These are phyloP conservation scores for Dexiosoma caninum DNA, from an alignment of 2,888 invertebrate species.

Conservation along the genomic window DNA sequence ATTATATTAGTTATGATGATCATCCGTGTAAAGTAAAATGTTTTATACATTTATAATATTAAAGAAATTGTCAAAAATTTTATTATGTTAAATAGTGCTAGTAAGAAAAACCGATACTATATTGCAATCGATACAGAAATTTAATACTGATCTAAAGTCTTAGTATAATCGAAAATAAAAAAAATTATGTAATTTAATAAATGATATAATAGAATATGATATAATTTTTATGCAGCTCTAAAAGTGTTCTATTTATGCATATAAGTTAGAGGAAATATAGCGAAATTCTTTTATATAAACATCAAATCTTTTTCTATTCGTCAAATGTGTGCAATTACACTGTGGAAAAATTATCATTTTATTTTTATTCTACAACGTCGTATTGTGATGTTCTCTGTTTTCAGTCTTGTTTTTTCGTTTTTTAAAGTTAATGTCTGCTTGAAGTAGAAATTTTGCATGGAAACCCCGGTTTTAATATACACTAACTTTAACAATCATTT, in stretches of 20 bases:
- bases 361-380: no score
- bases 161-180: constrained; percentile 24
- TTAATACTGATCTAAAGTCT: not conserved
- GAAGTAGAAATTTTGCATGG: no score
- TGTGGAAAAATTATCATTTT: no score
- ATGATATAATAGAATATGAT: not conserved
- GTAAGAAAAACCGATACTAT: not conserved
- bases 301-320: no score
- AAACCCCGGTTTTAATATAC: no score
- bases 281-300: no score
- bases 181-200: constrained; percentile 10
- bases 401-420: no score
- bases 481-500: no score
- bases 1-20: not conserved
- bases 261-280: no score
- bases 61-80: not conserved
- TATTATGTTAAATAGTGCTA: constrained; percentile 26
- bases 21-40: not conserved
- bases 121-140: not conserved
- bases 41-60: not conserved
- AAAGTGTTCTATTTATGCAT: not conserved
- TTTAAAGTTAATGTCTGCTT: no score
- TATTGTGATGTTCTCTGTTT: no score
- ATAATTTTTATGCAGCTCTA: not conserved
- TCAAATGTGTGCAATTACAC: no score